phyloP scores from a whole-genome alignment of 2,888 invertebrate species.

The Allophyes oxyacanthae region DNA sequence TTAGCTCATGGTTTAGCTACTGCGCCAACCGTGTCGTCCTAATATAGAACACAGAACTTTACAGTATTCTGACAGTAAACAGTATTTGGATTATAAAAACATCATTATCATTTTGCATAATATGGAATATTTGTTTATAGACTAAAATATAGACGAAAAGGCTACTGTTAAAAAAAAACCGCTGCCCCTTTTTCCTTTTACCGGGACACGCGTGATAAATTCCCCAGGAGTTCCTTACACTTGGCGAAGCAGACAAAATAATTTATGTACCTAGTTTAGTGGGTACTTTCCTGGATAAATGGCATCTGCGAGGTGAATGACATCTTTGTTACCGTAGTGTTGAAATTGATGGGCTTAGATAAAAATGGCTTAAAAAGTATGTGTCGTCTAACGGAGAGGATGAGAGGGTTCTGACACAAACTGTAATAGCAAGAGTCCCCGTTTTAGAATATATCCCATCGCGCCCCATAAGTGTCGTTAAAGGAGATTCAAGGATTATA shows the following conservation, averaged over 20 bases:
- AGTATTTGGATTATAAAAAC: too few species aligned
- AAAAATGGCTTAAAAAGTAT: constrained; percentile 59
- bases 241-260: constrained; percentile 87
- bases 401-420: constrained; percentile 3
- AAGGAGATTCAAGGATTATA: too few species aligned
- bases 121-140: too few species aligned
- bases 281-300: constrained; percentile 84
- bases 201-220: constrained; percentile 80
- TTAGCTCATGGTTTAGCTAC: too few species aligned
- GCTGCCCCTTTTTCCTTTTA: constrained; percentile 53
- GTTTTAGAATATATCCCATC: too few species aligned
- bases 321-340: constrained; percentile 78
- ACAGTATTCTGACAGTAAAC: too few species aligned
- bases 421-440: neutral
- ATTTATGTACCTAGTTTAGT: constrained; percentile 88
- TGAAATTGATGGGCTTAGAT: constrained; percentile 53
- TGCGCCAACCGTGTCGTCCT: too few species aligned
- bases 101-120: too few species aligned
- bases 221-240: constrained; percentile 85
- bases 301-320: constrained; percentile 83
- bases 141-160: too few species aligned
- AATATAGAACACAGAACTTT: too few species aligned
- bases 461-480: too few species aligned
- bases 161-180: too few species aligned
- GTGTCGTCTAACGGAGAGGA: neutral